Evolutionary conservation across 92 coral and sea anemone genomes (phyloP).

Genomic region (Metridium senile): DNA sequence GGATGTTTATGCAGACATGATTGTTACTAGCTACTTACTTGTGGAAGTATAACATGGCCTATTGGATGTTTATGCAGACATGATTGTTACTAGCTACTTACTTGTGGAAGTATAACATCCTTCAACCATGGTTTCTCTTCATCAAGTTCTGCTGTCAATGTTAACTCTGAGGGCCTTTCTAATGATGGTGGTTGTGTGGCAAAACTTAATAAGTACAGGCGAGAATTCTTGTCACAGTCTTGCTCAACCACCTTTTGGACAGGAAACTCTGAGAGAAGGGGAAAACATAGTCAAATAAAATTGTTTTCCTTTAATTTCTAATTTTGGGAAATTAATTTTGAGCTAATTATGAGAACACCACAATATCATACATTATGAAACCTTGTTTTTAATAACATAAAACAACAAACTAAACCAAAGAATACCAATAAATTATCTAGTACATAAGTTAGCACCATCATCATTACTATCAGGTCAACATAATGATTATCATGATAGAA

Average conservation of each 20-base stretch:
- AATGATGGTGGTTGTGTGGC: conserved; percentile 24
- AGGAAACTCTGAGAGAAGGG: conserved; percentile 21
- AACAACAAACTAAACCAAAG: no score
- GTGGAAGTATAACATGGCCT: no score
- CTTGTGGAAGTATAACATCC: conserved; percentile 9
- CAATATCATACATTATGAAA: no score
- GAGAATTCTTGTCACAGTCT: background rate
- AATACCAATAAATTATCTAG: no score
- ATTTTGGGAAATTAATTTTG: no score
- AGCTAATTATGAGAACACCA: no score
- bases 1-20: no score
- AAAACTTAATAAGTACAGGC: conserved; percentile 29
- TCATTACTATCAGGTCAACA: no score
- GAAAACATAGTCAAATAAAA: background rate
- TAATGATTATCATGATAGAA: background rate
- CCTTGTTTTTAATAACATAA: no score
- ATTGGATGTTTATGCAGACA: background rate
- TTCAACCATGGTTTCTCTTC: conserved; percentile 24
- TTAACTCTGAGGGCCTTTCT: conserved; percentile 24
- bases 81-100: conserved; percentile 3
- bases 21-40: no score
- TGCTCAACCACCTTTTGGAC: conserved; percentile 13
- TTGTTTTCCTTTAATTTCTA: no score
- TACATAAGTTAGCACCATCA: no score
- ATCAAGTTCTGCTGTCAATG: conserved; percentile 11